Percentiles rank a stretch among this genome's conserved stretches.
These are phyloP conservation scores for Acrobasis repandana DNA, from an alignment of 2,888 invertebrate species.

Conservation along the genomic window DNA sequence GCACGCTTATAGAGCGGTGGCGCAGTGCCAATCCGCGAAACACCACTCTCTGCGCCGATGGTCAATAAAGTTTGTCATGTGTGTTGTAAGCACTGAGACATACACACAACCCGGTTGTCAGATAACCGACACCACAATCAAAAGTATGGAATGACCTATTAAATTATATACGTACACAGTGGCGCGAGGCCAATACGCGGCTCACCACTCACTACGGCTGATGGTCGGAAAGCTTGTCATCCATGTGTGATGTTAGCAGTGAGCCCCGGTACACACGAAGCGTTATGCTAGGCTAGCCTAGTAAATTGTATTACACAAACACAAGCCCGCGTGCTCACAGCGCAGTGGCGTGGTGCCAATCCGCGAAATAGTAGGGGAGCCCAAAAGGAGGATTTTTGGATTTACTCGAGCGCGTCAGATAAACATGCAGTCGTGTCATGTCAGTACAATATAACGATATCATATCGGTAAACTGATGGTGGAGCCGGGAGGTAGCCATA, in stretches of 20 bases:
- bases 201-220: not conserved
- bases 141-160: not conserved
- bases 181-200: slow-evolving; percentile 1
- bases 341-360: slow-evolving; percentile 66
- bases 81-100: slow-evolving; percentile 1
- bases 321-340: slow-evolving; percentile 34
- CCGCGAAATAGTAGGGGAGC: slow-evolving; percentile 29
- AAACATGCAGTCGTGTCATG: no score
- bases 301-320: not conserved
- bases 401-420: no score
- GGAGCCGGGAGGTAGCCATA: no score
- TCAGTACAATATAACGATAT: no score
- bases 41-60: slow-evolving; percentile 31
- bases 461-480: no score
- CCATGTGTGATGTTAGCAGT: not conserved
- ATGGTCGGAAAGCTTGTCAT: not conserved
- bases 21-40: slow-evolving; percentile 55
- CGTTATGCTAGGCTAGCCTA: no score
- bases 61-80: slow-evolving; percentile 15
- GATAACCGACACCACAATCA: not conserved
- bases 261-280: no score
- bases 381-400: no score
- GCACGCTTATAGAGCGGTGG: slow-evolving; percentile 51
- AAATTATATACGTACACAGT: not conserved
- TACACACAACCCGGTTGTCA: no score